Conservation (phyloP, 2,888 invertebrate genomes). For the Auanema freiburgensis region DNA sequence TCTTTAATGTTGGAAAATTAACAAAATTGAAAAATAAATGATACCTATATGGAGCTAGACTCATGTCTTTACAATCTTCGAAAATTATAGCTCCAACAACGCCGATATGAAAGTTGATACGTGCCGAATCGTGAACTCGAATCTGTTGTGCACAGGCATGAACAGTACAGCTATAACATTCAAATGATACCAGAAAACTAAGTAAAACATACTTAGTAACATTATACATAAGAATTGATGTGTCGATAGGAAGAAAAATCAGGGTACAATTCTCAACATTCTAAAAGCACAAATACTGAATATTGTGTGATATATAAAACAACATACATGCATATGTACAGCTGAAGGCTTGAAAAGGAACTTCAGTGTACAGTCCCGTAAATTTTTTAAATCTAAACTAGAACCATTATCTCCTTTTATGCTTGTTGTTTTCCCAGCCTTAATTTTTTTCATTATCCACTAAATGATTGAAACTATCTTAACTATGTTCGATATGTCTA, state of each 20-base stretch:
- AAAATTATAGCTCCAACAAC: conserved; percentile 42
- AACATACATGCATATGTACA: conserved; percentile 36
- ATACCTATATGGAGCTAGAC: conserved; percentile 34
- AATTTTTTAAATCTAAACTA: conserved; percentile 31
- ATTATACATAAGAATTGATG: conserved; percentile 41
- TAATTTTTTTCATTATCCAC: conserved; percentile 18
- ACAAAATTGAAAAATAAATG: neutral
- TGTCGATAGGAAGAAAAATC: conserved; percentile 32
- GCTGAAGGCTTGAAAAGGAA: conserved; percentile 41
- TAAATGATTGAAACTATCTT: conserved; percentile 5
- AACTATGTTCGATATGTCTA: neutral
- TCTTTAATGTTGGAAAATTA: neutral
- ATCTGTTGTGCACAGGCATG: conserved; percentile 44
- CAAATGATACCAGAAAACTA: neutral
- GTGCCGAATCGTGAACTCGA: conserved; percentile 41
- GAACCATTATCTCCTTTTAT: conserved; percentile 28
- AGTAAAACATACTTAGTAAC: conserved; percentile 30
- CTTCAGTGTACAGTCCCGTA: conserved; percentile 27
- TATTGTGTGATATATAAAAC: neutral
- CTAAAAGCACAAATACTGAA: conserved; percentile 17
- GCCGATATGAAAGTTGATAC: conserved; percentile 30
- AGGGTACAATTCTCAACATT: conserved; percentile 32
- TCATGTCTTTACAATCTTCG: conserved; percentile 30
- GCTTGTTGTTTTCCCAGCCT: neutral
- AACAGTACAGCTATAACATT: conserved; percentile 23